These are phyloP conservation scores for Perca fluviatilis DNA, from an alignment of 2,113 vertebrate genomes.

Conservation along the genomic window DNA sequence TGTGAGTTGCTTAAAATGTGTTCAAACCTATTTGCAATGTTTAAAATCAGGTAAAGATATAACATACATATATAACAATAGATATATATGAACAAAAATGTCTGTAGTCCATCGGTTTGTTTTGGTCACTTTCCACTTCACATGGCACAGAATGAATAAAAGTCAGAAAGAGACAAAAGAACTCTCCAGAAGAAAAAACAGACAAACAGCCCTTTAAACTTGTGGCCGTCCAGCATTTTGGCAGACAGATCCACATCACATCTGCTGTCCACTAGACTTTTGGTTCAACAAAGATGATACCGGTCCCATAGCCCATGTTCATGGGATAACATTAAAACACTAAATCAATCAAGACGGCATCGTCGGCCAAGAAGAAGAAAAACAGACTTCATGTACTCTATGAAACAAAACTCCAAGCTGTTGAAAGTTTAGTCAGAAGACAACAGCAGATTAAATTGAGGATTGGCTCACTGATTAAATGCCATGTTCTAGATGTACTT, in stretches of 20 bases:
- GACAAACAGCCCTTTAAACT: too few species aligned
- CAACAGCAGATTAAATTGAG: background rate
- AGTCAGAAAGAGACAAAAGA: background rate
- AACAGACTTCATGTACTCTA: background rate
- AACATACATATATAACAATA: background rate
- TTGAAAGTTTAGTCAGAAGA: background rate
- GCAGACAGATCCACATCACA: slow-evolving; percentile 41
- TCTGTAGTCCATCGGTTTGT: background rate
- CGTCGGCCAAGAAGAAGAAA: background rate
- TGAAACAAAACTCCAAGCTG: background rate
- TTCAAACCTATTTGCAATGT: background rate
- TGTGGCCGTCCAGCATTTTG: too few species aligned
- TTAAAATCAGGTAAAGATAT: background rate
- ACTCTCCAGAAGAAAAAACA: background rate
- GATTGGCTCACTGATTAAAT: background rate
- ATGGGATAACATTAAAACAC: slow-evolving; percentile 52
- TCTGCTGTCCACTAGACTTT: slow-evolving; percentile 17
- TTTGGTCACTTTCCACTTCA: background rate
- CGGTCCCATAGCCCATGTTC: slow-evolving; percentile 30
- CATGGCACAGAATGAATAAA: background rate
- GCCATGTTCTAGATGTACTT: background rate
- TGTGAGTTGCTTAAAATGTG: background rate
- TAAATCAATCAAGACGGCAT: slow-evolving; percentile 33
- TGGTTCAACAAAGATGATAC: slow-evolving; percentile 51
- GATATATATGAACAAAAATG: background rate